phyloP scores from a whole-genome alignment of 1,140 invertebrate species.

The Drosophila tropicalis region DNA sequence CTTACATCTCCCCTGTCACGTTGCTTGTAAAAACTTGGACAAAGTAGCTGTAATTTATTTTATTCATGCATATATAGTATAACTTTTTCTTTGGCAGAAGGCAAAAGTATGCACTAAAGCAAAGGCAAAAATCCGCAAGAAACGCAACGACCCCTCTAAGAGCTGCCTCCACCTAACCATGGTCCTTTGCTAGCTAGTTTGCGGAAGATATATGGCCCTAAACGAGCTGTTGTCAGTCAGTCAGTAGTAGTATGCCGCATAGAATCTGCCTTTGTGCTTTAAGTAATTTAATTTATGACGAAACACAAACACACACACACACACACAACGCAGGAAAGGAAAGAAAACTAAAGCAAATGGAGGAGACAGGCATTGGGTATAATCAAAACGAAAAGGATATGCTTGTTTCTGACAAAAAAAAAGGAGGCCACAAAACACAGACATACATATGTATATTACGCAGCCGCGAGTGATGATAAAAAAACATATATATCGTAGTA shows the following conservation, averaged over 20 bases:
- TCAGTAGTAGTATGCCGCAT: slow-evolving; percentile 22
- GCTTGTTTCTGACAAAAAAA: no score
- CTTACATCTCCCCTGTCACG: not conserved
- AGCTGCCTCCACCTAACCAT: not conserved
- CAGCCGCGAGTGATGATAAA: no score
- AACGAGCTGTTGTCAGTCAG: slow-evolving; percentile 60
- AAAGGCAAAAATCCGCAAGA: slow-evolving; percentile 31
- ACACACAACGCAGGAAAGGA: not conserved
- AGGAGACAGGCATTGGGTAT: not conserved
- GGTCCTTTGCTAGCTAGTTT: not conserved
- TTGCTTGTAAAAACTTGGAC: slow-evolving; percentile 1
- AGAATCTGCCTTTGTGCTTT: slow-evolving; percentile 52
- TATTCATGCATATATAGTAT: slow-evolving; percentile 43
- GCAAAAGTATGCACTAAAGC: slow-evolving; percentile 43
- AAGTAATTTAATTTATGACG: slow-evolving; percentile 73
- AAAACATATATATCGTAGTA: no score
- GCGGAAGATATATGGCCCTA: slow-evolving; percentile 50
- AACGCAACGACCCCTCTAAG: not conserved
- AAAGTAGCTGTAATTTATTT: slow-evolving; percentile 55
- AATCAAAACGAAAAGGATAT: no score
- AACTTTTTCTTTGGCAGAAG: slow-evolving; percentile 36
- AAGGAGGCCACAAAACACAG: not conserved
- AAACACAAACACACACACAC: slow-evolving; percentile 20
- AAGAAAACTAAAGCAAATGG: not conserved
- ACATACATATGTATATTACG: no score